Base-by-base conservation (phyloP, 2,888 invertebrate species). In the Drosophila meridiana region DNA sequence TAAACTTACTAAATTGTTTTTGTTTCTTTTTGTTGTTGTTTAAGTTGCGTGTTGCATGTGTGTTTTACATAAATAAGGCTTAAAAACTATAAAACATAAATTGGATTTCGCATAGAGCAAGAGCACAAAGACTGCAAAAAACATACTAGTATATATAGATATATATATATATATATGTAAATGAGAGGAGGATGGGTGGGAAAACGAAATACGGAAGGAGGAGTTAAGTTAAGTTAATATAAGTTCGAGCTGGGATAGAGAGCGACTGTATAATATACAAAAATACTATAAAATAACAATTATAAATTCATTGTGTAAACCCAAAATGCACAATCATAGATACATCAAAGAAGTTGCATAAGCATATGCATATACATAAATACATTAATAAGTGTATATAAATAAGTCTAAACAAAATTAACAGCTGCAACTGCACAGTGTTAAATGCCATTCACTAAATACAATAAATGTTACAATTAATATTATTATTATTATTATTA, bases 401-500 rank as follows among this genome's bases (percentile, higher is more conserved):
- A 83, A 83, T 86, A 87, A 83, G 85, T 81, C 85, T 85, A 85
- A 84, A 84, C 78, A 85, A 87, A 79, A 83, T 80, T 75, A 79
- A 73, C 79, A 79, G 69, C 78, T 84, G 84, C 78, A 84, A 83
- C 73, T 80, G 74, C 80, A 83, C 77, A 74, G 82, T 77, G 78
- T 90, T 91, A 91, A 90, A 91, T 90, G 90, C 90, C 89, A 91
- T 90, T 89, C 76, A 80, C 84, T 88, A 88, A 88, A 87, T 82
- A 87, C 82, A 87, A 78, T 78, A 72, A 76, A 66, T 79, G 67
- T 79, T 78, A 78, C 72, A 78, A 76, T 76, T 79, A 76, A 76
- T 70, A 74, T 60, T 73, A 69, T 72, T 73, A 73, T 78, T 64
- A 71, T 74, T 75, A 67, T 60, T 63, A 52, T 68, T 76, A 77